Evolutionary conservation across 2,888 invertebrate genomes (phyloP), one percentile per base, ranked within the genome.

Genomic region (Ectemnius lituratus): DNA sequence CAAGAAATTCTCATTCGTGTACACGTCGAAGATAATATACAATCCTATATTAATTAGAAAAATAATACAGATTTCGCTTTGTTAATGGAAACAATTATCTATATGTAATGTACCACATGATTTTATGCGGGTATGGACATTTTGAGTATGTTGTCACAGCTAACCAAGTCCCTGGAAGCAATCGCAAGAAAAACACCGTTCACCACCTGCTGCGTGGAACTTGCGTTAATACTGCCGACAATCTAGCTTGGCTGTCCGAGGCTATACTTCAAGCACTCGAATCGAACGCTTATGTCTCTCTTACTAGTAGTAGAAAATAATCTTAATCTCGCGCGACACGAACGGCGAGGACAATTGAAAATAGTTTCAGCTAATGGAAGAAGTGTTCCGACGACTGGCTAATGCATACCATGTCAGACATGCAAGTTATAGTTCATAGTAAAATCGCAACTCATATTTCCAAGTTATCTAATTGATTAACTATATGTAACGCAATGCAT

Each of bases 71-170:
- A 82, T 85, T 85, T 86, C 74, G 79, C 62, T 75, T 79, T 83
- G 84, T 85, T 76, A 81, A 84, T 88, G 85, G 86, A 87, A 89
- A 88, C 80, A 88, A 88, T 89, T 88, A 79, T 81, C 89, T 89
- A 89, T 87, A 81, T 79, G 68, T 82, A 79, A 79, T 83, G 72
- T 76, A 83, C 81, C 84, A 84, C 85, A 76, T 82, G 76, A 76
- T 81, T 37, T 80, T 82, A 84, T 80, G 78, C 70, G 78, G 79
- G 79, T 82, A 79, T 83, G 85, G 85, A 85, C 85, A 87, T 84
- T 52, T 85, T 80, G 86, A 86, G 87, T 86, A 86, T 84, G 85
- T 94, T 84, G 79, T 85, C 81, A 81, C 83, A 83, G 85, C 84
- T 85, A 85, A 86, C 71, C 79, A 73, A 81, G 79, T 76, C 72